Evolutionary conservation across 2,797 vertebrate species (phyloP), one percentile per base, ranked within the genome.

Genomic region (Lindbergichthys nudifrons): DNA sequence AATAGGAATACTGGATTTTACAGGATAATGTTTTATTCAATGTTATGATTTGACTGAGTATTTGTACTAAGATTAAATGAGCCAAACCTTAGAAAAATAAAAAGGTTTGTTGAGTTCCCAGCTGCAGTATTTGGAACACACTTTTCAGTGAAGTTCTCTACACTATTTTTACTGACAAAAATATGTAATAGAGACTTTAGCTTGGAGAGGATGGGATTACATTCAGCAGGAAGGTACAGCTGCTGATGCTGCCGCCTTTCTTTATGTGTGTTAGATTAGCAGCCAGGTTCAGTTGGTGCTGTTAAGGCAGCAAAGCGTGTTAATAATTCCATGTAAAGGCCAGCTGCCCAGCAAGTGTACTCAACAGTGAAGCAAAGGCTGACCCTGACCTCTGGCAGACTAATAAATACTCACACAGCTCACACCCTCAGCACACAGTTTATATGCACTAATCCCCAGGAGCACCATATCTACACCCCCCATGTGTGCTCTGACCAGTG

Each of bases 111-210:
- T 56, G 30, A 36, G n/a, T 56, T 76, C 10, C 36, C n/a, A 69
- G 59, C 19, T n/a, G 52, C 15, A 36, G 36, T 39, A 18, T 66
- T 51, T 16, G 21, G 9, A 8, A 8, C 18, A 39, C 39, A 48
- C 16, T 18, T 58, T 26, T 51, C 23, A 18, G 45, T 47, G 9
- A 42, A 59, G 30, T 18, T 52, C 68, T 71, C 46, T 52, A 67
- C 18, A 71, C 64, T 63, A 32, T 68, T 48, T 16, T 62, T 69
- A 48, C 59, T 64, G 71, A 71, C 58, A 54, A 62, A n/a, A 67
- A 79, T 79, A 75, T 79, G 78, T 58, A 59, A 46, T 48, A 61
- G 14, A 47, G 21, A 47, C 62, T 43, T 3, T 5, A 58, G 43
- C 63, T 59, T 1, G 0, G 57, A 39, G 41, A 63, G 14, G 4